Percentiles rank a stretch among this genome's conserved stretches.
These are phyloP conservation scores for Dascyllus trimaculatus DNA, from an alignment of 2,113 vertebrate species.

Conservation along the genomic window DNA sequence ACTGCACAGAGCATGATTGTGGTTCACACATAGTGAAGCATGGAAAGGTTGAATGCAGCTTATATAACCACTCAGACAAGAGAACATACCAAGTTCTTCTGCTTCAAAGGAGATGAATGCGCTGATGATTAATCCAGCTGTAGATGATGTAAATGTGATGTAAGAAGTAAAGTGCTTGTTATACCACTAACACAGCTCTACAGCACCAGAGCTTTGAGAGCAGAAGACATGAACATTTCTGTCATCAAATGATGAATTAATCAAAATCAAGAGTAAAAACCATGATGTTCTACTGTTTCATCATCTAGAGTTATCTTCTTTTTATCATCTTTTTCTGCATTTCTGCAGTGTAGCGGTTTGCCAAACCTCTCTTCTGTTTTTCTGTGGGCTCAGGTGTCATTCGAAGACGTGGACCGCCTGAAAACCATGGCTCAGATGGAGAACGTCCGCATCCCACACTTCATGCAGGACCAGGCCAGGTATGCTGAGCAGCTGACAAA, in stretches of 20 bases:
- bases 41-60: neutral
- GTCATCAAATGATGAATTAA: no score
- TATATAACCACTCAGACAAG: constrained; percentile 10
- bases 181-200: neutral
- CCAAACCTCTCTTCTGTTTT: neutral
- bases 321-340: no score
- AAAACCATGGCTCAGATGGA: constrained; percentile 87
- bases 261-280: neutral
- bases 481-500: constrained; percentile 92
- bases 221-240: neutral
- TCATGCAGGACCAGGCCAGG: constrained; percentile 88
- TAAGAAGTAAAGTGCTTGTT: neutral
- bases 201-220: neutral
- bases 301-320: no score
- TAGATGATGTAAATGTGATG: neutral
- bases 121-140: constrained; percentile 1
- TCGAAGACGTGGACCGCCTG: constrained; percentile 92
- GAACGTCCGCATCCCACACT: constrained; percentile 91
- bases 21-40: neutral
- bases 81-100: constrained; percentile 3
- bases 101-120: constrained; percentile 6
- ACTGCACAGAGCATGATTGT: neutral
- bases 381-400: constrained; percentile 86
- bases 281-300: no score
- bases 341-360: no score